Percentiles rank a stretch among this genome's conserved stretches.
These are phyloP conservation scores for Cephalopholis sonnerati DNA, from an alignment of 2,113 vertebrate species.

Conservation along the genomic window DNA sequence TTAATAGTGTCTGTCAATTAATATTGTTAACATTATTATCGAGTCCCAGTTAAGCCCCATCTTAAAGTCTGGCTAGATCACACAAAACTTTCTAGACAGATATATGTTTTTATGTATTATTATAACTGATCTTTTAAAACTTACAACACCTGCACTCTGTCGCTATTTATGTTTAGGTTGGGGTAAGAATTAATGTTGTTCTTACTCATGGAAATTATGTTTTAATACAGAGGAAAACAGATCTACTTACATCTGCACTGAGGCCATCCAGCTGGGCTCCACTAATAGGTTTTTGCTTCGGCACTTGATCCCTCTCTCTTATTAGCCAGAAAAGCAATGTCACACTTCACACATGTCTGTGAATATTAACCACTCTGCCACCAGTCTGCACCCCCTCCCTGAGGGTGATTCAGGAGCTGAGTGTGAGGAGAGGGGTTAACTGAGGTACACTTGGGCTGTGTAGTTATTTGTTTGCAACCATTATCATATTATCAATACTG, in stretches of 20 bases:
- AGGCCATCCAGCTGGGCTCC: not conserved
- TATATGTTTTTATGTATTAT: not conserved
- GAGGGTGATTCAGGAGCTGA: not conserved
- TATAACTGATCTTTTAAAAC: not conserved
- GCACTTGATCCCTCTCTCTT: slow-evolving; percentile 44
- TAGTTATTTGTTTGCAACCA: not conserved
- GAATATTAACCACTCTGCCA: slow-evolving; percentile 37
- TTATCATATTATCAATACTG: not conserved
- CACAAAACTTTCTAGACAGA: not conserved
- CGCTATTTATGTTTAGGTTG: not conserved
- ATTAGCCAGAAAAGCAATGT: slow-evolving; percentile 60
- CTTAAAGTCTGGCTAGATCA: not conserved
- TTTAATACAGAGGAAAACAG: slow-evolving; percentile 4
- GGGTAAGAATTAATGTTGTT: not conserved
- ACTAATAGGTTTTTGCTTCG: slow-evolving; percentile 39
- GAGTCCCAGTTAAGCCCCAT: not conserved
- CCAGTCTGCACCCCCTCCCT: not conserved
- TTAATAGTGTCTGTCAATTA: too few relatives aligned
- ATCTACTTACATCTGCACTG: slow-evolving; percentile 33
- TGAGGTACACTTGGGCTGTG: not conserved
- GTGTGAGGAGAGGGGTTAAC: not conserved
- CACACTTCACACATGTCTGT: slow-evolving; percentile 50
- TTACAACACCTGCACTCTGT: not conserved
- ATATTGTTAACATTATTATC: too few relatives aligned
- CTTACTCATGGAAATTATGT: not conserved